phyloP scores from a whole-genome alignment of 2,113 vertebrate genomes.

The Notothenia rossii region DNA sequence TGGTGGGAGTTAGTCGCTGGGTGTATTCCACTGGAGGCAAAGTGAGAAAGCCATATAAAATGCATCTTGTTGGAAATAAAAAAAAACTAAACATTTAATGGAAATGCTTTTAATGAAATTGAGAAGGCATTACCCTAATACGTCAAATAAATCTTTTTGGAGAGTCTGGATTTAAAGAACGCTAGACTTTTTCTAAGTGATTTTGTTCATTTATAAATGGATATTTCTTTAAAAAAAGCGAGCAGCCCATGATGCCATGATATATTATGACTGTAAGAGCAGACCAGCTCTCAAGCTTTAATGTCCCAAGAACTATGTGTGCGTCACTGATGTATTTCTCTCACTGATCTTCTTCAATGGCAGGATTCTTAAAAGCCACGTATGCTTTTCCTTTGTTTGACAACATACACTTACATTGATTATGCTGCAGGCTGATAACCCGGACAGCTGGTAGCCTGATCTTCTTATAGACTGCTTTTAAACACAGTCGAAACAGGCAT shows the following conservation, averaged over 20 bases:
- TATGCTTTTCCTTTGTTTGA: background rate
- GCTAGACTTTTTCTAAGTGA: background rate
- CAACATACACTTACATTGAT: background rate
- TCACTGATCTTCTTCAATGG: background rate
- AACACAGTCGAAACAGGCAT: background rate
- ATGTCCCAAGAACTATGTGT: background rate
- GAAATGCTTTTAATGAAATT: conserved; percentile 2
- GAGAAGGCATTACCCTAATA: background rate
- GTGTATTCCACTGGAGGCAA: background rate
- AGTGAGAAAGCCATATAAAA: background rate
- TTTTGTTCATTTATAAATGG: background rate
- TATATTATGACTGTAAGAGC: background rate
- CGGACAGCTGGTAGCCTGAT: conserved; percentile 8
- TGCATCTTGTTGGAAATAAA: background rate
- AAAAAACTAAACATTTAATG: background rate
- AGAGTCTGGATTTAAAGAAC: background rate
- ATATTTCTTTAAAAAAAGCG: background rate
- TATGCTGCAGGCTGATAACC: background rate
- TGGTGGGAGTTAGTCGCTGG: background rate
- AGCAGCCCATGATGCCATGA: background rate
- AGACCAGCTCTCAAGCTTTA: background rate
- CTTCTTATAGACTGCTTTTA: background rate
- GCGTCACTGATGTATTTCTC: background rate
- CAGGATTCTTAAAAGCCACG: background rate
- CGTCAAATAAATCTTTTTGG: background rate